Evolutionary conservation across 1,140 invertebrate species (phyloP), one percentile per base, ranked within the genome.

Genomic region (Drosophila grimshawi): DNA sequence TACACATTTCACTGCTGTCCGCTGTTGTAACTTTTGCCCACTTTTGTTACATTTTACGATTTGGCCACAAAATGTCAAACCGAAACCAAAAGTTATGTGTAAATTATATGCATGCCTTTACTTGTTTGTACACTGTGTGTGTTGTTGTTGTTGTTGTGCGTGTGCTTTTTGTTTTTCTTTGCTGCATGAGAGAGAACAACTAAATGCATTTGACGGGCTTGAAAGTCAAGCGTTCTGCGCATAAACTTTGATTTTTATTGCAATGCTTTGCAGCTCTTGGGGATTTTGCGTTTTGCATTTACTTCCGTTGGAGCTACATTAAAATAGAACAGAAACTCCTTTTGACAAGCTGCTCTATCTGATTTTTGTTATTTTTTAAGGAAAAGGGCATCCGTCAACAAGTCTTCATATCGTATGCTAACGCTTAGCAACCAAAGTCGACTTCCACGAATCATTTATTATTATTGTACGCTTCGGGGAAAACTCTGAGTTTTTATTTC

Each of bases 1-100:
- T 32, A 41, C 7, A 65, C 53, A 62, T 43, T 33, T 65, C 45
- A 67, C 72, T 66, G 66, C 52, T 48, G 48, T 72, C 33, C 74
- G 35, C 35, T 70, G 55, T 61, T 71, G 72, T 80, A 88, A 88
- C 80, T 86, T 88, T 80, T 77, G 72, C 56, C 81, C 83, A 88
- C 80, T 86, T 65, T 83, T 78, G 48, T 62, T 77, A 88, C 73
- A 88, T 88, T 83, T 88, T 88, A 88, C 88, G 88, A 83, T 86
- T 61, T 66, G 79, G 81, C 83, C 83, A 83, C 83, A 89, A 78
- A 86, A 88, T 86, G 83, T 86, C 85, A 86, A 86, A 88, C 85
- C 66, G 60, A 88, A 86, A 86, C 83, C 83, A 89, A 86, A 86
- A 86, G 85, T 86, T 86, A 89, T 86, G 83, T 78, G 75, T 68